phyloP scores from a whole-genome alignment of 2,113 vertebrate species.

The Ageneiosus marmoratus region DNA sequence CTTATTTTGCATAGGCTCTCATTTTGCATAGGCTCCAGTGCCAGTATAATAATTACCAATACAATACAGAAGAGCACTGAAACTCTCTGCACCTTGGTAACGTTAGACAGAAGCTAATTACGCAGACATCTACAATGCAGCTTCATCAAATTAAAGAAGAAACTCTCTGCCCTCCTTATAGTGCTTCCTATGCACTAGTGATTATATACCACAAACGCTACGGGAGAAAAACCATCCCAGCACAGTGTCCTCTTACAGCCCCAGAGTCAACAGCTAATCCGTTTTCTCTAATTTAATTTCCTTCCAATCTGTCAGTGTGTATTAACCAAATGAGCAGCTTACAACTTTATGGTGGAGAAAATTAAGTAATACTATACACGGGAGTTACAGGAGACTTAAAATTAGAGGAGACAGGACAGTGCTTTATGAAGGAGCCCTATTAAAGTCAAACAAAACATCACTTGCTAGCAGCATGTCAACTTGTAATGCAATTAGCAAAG shows the following conservation, averaged over 20 bases:
- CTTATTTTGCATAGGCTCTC: no score
- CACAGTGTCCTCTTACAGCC: slow-evolving; percentile 11
- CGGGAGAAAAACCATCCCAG: slow-evolving; percentile 24
- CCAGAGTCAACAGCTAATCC: slow-evolving; percentile 44
- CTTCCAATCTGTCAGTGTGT: slow-evolving; percentile 61
- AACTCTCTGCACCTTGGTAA: neutral
- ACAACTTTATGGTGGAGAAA: slow-evolving; percentile 54
- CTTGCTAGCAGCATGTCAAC: slow-evolving; percentile 60
- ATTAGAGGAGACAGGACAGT: slow-evolving; percentile 68
- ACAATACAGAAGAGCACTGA: neutral
- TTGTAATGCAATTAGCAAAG: slow-evolving; percentile 72
- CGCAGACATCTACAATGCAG: neutral
- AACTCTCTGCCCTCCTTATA: neutral
- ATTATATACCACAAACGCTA: slow-evolving; percentile 22
- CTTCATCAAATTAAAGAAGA: neutral
- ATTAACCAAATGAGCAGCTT: slow-evolving; percentile 59
- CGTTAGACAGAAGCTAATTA: neutral
- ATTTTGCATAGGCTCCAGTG: no score
- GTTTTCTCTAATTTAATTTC: slow-evolving; percentile 64
- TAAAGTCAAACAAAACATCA: slow-evolving; percentile 72
- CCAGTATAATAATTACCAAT: neutral
- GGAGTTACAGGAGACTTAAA: slow-evolving; percentile 67
- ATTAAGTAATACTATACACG: slow-evolving; percentile 55
- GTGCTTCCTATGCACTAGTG: neutral
- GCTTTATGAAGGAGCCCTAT: slow-evolving; percentile 66